Evolutionary conservation across 2,888 invertebrate species (phyloP).

Genomic region (Agrotis ipsilon): DNA sequence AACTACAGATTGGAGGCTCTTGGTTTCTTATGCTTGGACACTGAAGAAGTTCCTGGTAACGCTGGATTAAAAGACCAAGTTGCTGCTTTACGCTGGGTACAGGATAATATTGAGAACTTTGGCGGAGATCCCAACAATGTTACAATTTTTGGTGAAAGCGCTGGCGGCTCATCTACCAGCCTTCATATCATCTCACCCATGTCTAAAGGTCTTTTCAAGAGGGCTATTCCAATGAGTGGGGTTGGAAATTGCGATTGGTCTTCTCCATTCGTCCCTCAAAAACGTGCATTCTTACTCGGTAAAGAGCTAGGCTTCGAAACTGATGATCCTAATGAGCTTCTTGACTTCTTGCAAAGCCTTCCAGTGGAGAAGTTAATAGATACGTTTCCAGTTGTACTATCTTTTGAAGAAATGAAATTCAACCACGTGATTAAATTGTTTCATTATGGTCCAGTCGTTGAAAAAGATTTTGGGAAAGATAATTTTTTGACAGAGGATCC

Average conservation of each 20-base stretch:
- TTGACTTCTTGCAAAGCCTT: constrained; percentile 74
- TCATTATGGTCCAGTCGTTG: constrained; percentile 76
- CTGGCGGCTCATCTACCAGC: constrained; percentile 69
- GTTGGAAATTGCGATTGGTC: constrained; percentile 72
- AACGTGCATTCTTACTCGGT: constrained; percentile 73
- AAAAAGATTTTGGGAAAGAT: constrained; percentile 75
- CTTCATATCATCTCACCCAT: constrained; percentile 74
- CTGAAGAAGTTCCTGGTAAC: constrained; percentile 74
- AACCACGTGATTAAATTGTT: constrained; percentile 69
- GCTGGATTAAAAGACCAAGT: constrained; percentile 77
- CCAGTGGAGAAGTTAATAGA: constrained; percentile 70
- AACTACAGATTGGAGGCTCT: constrained; percentile 75
- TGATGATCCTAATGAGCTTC: constrained; percentile 69
- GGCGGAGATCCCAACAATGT: constrained; percentile 75
- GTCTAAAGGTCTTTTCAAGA: constrained; percentile 72
- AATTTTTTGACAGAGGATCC: constrained; percentile 74
- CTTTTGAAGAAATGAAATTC: constrained; percentile 66
- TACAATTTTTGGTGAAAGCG: constrained; percentile 77
- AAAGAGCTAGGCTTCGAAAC: constrained; percentile 74
- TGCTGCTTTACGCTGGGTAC: constrained; percentile 73
- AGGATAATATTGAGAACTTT: constrained; percentile 70
- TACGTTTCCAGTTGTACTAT: constrained; percentile 65
- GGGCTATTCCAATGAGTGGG: constrained; percentile 74
- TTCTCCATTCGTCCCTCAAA: constrained; percentile 64
- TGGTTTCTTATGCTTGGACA: constrained; percentile 74